These are phyloP conservation scores for Epinephelus cyanopodus DNA, from an alignment of 2,113 vertebrate genomes.

Conservation along the genomic window DNA sequence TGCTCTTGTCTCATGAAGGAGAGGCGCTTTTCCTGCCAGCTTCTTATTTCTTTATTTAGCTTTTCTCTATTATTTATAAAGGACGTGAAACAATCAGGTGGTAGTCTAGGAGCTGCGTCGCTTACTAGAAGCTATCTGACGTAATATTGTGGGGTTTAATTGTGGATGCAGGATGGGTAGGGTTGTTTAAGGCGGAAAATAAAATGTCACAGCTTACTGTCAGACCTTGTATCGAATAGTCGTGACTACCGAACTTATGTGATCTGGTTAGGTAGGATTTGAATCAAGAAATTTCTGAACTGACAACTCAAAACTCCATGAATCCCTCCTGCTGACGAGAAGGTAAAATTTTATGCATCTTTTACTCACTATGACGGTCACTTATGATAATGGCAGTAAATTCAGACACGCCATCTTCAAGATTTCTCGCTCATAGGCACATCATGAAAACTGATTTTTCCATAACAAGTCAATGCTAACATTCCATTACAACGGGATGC, in stretches of 20 bases:
- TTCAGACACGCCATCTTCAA: too few relatives aligned
- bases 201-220: background rate
- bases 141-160: background rate
- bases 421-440: too few relatives aligned
- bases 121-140: background rate
- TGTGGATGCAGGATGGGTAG: background rate
- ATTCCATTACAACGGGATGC: too few relatives aligned
- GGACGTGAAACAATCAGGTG: background rate
- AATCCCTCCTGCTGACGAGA: background rate
- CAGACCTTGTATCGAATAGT: background rate
- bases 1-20: background rate
- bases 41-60: constrained; percentile 13
- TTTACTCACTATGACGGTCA: background rate
- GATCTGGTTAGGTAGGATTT: too few relatives aligned
- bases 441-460: too few relatives aligned
- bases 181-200: background rate
- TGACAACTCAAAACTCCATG: background rate
- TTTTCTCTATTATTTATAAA: background rate
- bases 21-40: background rate
- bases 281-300: background rate
- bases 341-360: too few relatives aligned
- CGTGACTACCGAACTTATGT: too few relatives aligned
- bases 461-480: too few relatives aligned
- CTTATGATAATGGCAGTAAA: background rate
- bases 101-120: background rate